Base-by-base conservation (phyloP, 1,140 invertebrate species). In the Pemphigus obesinymphae region DNA sequence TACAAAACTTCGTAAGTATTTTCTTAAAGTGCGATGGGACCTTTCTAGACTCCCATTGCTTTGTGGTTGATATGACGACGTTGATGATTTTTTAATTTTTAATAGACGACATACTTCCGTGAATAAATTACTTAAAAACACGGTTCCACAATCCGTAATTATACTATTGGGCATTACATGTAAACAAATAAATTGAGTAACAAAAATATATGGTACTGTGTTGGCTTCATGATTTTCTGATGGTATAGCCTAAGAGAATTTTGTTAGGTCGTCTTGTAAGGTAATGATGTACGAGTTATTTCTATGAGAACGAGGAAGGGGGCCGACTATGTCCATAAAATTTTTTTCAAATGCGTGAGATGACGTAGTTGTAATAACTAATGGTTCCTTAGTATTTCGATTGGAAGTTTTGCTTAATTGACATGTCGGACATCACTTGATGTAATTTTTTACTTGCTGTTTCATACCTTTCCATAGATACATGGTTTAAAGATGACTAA, bases 41-140 rank as follows among this genome's bases (percentile, higher is more conserved):
- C 82, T 58, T 80, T 84, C 83, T 17, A 82, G 7, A 13, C 26
- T 82, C 15, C 86, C 87, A 70, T 86, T 86, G 3, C 85, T 86
- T 84, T 87, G 85, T 29, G 86, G 87, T 53, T 87, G 86, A 83
- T 88, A 88, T n/a, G 86, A 84, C 10, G 85, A 87, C 23, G 85
- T 87, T 13, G 29, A 48, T 3, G 66, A 50, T 50, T 75, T 82
- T 50, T 83, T 68, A 15, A 83, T 82, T 40, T 78, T 66, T 15
- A 82, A 50, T 10, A 86, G 83, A 83, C 85, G 86, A 15, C 80
- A 85, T 6, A 88, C 61, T 23, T 66, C 82, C 82, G 84, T 85
- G 11, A 86, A 83, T 15, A 86, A n/a, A 20, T 85, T 82, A 23
- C 75, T 83, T 50, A 48, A 80, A 83, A 82, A 84, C n/a, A 82